Evolutionary conservation across 2,797 vertebrate genomes (phyloP), one percentile per base, ranked within the genome.

Genomic region (Acomys russatus): DNA sequence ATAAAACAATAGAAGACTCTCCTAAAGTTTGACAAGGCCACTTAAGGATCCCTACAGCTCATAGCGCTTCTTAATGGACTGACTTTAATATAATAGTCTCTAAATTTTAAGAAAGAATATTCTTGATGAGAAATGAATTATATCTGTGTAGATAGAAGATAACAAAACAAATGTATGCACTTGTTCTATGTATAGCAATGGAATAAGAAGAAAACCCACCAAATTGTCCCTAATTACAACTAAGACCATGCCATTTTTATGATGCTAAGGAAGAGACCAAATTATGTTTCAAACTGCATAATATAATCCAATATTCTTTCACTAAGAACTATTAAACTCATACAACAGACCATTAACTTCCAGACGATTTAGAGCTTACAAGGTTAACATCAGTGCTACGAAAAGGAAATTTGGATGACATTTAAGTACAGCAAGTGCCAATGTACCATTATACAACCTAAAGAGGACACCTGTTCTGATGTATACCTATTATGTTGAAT

Each of bases 301-400:
- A 97, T 97, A 98, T 98, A 98, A 98, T 97, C 97, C 97, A 98
- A 98, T 98, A 98, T 97, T 96, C 96, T 95, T 97, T 97, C 95
- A 90, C 94, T 94, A 96, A 76, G 95, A 98, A 97, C 6, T 61
- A 96, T 97, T 97, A 98, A 84, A 96, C 80, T 97, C 98, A 96
- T 98, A 96, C 94, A 98, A 98, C 96, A 98, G 97, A 91, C n/a
- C 97, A 98, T 98, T 98, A 98, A 98, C 96, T 98, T 97, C 92
- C 92, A 98, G 97, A 96, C 91, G 97, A 96, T 98, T 94, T 97
- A 91, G 84, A 88, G 84, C 77, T 98, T 97, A 96, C 86, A 95
- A 98, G 97, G 97, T 98, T 98, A 98, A 96, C 90, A 94, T 83
- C 87, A 85, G 88, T 70, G 96, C 82, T 82, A 92, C 94, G 88